These are phyloP conservation scores for Sympetrum striolatum DNA, from an alignment of 2,888 invertebrate genomes.

Conservation along the genomic window DNA sequence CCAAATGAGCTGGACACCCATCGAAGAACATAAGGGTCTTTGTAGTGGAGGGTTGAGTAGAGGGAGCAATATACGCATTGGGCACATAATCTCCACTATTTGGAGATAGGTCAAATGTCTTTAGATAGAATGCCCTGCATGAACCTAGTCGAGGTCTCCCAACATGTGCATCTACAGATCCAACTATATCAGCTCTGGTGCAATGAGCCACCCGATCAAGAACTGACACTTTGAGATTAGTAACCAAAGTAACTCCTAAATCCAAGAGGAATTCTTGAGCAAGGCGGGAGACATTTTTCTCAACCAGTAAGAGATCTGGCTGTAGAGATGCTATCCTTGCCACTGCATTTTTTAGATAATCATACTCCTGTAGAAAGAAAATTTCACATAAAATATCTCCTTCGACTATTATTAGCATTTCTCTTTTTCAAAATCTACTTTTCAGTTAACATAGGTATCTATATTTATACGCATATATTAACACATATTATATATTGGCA, in stretches of 20 bases:
- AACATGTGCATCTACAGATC: conserved; percentile 87
- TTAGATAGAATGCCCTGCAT: conserved; percentile 82
- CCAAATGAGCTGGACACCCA: conserved; percentile 84
- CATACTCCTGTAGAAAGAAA: conserved; percentile 70
- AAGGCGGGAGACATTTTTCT: conserved; percentile 73
- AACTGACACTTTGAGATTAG: conserved; percentile 82
- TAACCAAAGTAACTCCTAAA: conserved; percentile 83
- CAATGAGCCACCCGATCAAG: conserved; percentile 81
- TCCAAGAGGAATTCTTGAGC: conserved; percentile 87
- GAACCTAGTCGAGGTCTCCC: conserved; percentile 82
- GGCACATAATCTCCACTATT: background rate
- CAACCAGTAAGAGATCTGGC: conserved; percentile 89
- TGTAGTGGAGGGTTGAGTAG: conserved; percentile 61
- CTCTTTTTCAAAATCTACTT: too few species aligned
- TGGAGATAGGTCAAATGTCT: conserved; percentile 58
- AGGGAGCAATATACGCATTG: background rate
- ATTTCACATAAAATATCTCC: background rate
- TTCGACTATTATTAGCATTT: too few species aligned
- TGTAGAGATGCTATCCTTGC: conserved; percentile 77
- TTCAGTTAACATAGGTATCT: too few species aligned
- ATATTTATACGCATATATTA: too few species aligned
- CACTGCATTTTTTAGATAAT: conserved; percentile 84
- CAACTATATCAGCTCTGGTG: conserved; percentile 79
- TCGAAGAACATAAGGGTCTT: conserved; percentile 96
- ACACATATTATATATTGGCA: too few species aligned